phyloP scores from a whole-genome alignment of 1,140 invertebrate species.

The Ptiloglossa arizonensis region DNA sequence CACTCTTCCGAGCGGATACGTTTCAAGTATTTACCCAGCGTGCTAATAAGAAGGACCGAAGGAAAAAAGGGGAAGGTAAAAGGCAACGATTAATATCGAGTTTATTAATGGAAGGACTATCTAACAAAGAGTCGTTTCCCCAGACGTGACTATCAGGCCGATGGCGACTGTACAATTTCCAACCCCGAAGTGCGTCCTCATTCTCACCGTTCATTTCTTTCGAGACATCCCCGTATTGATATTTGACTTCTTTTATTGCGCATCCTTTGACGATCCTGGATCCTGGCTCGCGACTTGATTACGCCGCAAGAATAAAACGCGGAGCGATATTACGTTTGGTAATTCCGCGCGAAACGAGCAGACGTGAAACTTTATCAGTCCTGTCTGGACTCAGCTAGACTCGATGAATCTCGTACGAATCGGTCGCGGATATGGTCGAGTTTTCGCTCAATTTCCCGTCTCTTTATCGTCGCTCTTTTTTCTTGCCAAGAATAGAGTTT shows the following conservation, averaged over 20 bases:
- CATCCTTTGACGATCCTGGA: constrained; percentile 19
- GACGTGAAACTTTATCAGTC: constrained; percentile 25
- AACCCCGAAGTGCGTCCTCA: background rate
- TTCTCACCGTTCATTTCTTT: constrained; percentile 41
- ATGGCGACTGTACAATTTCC: constrained; percentile 30
- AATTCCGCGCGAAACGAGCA: constrained; percentile 19
- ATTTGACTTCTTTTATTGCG: constrained; percentile 45
- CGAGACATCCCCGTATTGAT: constrained; percentile 42
- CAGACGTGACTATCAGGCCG: constrained; percentile 14
- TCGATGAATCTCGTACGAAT: constrained; percentile 13
- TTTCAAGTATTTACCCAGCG: constrained; percentile 39
- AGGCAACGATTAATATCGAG: constrained; percentile 44
- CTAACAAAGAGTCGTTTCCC: constrained; percentile 29
- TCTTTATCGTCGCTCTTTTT: background rate
- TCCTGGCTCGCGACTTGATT: constrained; percentile 34
- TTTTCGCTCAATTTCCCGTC: background rate
- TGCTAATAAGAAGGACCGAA: constrained; percentile 43
- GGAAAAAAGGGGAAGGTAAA: background rate
- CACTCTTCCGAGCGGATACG: constrained; percentile 21
- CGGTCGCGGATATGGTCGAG: background rate
- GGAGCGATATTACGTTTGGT: constrained; percentile 40
- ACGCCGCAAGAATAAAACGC: constrained; percentile 40
- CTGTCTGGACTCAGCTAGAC: background rate
- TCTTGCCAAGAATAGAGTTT: too few species aligned
- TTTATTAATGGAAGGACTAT: constrained; percentile 33